These are phyloP conservation scores for Lethocerus indicus DNA, from an alignment of 1,140 invertebrate genomes.

Conservation along the genomic window DNA sequence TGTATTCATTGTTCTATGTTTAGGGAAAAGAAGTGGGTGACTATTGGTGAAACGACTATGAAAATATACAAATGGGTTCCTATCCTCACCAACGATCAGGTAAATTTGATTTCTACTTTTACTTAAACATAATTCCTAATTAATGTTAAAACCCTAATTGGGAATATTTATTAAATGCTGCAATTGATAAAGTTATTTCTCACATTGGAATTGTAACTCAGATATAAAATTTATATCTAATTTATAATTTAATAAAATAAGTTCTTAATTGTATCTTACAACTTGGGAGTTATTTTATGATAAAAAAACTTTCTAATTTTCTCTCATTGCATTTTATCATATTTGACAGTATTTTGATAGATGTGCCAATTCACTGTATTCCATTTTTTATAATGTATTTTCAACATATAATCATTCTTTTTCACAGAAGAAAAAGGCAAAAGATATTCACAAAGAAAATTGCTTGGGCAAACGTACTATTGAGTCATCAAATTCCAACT, in stretches of 20 bases:
- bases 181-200: constrained; percentile 17
- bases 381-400: constrained; percentile 9
- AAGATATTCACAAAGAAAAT: constrained; percentile 44
- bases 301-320: too few species aligned
- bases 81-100: constrained; percentile 56
- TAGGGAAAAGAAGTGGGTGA: constrained; percentile 98
- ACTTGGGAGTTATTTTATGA: too few species aligned
- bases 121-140: not conserved
- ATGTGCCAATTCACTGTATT: too few species aligned
- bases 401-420: constrained; percentile 5
- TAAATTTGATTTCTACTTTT: constrained; percentile 14
- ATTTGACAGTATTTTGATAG: too few species aligned
- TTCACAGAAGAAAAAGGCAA: constrained; percentile 7
- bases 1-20: too few species aligned
- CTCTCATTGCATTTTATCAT: too few species aligned
- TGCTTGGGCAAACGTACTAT: constrained; percentile 44
- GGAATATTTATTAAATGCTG: constrained; percentile 6
- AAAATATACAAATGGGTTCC: constrained; percentile 98
- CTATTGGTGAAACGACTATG: constrained; percentile 94
- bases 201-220: too few species aligned
- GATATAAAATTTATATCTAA: too few species aligned
- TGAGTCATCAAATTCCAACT: constrained; percentile 62
- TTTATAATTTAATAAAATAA: too few species aligned
- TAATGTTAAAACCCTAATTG: not conserved
- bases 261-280: too few species aligned